Evolutionary conservation across 2,113 vertebrate species (phyloP).

Genomic region (Alligator sinensis): DNA sequence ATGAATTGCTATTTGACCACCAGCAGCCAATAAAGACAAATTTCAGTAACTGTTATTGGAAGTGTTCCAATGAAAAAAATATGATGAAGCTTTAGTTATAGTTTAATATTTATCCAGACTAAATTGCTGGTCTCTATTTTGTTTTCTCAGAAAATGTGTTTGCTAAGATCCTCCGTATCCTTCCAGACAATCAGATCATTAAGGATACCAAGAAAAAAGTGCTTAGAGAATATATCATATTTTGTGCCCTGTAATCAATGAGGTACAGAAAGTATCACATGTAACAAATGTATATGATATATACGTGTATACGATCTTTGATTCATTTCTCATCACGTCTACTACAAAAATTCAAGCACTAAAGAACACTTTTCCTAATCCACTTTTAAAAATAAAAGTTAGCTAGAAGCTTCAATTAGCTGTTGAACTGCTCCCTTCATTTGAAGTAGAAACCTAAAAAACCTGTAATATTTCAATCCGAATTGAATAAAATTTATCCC

Average conservation of each 20-base stretch:
- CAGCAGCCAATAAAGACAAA: neutral
- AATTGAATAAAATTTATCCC: slow-evolving; percentile 30
- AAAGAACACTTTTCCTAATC: neutral
- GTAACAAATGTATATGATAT: neutral
- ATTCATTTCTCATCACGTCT: neutral
- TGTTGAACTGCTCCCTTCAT: neutral
- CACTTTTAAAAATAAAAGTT: neutral
- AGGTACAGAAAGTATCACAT: neutral
- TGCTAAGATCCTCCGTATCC: too few relatives aligned
- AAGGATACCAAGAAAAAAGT: neutral
- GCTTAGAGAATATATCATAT: neutral
- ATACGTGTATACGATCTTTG: neutral
- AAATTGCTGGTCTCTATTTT: too few relatives aligned
- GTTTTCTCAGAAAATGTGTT: too few relatives aligned
- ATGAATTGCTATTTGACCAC: neutral
- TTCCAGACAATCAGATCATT: neutral
- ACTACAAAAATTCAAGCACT: neutral
- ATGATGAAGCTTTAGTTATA: too few relatives aligned
- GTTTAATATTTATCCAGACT: too few relatives aligned
- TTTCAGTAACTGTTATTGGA: too few relatives aligned
- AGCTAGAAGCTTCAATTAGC: neutral
- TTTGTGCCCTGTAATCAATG: neutral
- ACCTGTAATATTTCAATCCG: slow-evolving; percentile 4
- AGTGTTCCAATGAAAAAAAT: too few relatives aligned
- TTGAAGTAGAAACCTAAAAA: slow-evolving; percentile 51